These are phyloP conservation scores for Ommatoiulus sabulosus DNA, from an alignment of 2,888 invertebrate genomes.

Conservation along the genomic window DNA sequence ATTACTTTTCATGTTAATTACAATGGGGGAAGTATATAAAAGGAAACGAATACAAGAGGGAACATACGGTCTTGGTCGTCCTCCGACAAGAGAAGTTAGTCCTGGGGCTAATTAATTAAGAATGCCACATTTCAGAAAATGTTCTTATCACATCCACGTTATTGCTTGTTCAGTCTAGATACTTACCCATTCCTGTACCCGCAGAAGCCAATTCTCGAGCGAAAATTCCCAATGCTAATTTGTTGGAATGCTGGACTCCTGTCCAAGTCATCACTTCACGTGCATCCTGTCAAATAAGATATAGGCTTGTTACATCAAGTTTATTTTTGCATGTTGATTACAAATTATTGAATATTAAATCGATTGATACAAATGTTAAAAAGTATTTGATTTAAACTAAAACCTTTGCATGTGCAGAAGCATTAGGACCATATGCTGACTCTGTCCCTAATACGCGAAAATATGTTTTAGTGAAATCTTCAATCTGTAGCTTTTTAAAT, in stretches of 20 bases:
- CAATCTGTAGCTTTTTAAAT: slow-evolving; percentile 66
- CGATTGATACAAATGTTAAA: neutral
- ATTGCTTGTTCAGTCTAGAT: neutral
- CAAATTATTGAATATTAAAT: neutral
- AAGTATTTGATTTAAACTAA: neutral
- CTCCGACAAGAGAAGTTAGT: slow-evolving; percentile 69
- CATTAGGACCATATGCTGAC: slow-evolving; percentile 67
- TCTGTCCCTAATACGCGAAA: slow-evolving; percentile 69
- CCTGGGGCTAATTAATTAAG: slow-evolving; percentile 68
- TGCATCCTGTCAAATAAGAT: slow-evolving; percentile 62
- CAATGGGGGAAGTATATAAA: neutral
- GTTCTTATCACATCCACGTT: neutral
- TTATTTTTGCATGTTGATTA: too few relatives aligned
- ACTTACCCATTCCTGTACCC: slow-evolving; percentile 69
- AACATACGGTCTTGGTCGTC: slow-evolving; percentile 68
- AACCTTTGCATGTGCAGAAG: slow-evolving; percentile 62
- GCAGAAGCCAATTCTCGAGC: slow-evolving; percentile 70
- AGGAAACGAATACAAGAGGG: slow-evolving; percentile 62
- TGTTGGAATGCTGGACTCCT: slow-evolving; percentile 69
- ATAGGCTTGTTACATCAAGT: too few relatives aligned
- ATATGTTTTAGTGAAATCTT: slow-evolving; percentile 67
- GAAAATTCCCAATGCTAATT: slow-evolving; percentile 69
- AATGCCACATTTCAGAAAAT: neutral
- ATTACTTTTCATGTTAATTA: too few relatives aligned
- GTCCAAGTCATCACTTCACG: slow-evolving; percentile 70